Percentiles rank a stretch among this genome's conserved stretches.
phyloP scores from a whole-genome alignment of 2,113 vertebrate species.

The Spheniscus mendiculus region DNA sequence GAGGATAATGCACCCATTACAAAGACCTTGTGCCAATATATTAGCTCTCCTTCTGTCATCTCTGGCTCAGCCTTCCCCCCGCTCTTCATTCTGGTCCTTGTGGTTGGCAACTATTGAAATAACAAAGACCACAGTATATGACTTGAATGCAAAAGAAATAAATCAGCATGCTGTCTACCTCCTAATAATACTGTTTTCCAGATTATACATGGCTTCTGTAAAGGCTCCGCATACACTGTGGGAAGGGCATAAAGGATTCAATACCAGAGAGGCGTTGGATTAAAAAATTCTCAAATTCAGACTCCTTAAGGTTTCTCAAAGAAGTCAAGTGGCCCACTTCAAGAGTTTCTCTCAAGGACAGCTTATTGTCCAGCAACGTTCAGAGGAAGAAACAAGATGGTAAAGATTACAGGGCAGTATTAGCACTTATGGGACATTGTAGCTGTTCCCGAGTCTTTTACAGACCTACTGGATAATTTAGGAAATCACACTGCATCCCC shows the following conservation, averaged over 20 bases:
- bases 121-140: constrained; percentile 2
- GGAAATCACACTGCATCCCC: neutral
- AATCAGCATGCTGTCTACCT: neutral
- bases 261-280: neutral
- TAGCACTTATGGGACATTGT: neutral
- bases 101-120: constrained; percentile 10
- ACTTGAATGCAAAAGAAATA: constrained; percentile 21
- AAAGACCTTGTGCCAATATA: neutral
- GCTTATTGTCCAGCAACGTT: neutral
- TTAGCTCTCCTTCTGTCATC: neutral
- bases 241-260: neutral
- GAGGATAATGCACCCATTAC: neutral
- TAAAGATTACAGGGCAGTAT: neutral
- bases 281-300: neutral
- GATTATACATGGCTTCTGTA: neutral
- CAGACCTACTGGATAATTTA: neutral
- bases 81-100: constrained; percentile 15
- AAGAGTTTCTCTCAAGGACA: neutral
- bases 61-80: neutral
- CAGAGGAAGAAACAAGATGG: neutral
- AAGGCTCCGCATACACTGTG: neutral
- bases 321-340: neutral
- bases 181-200: neutral
- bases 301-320: neutral
- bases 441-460: neutral